Evolutionary conservation across 2,113 vertebrate species (phyloP), one percentile per base, ranked within the genome.

Genomic region (Pelecanoides urinatrix): DNA sequence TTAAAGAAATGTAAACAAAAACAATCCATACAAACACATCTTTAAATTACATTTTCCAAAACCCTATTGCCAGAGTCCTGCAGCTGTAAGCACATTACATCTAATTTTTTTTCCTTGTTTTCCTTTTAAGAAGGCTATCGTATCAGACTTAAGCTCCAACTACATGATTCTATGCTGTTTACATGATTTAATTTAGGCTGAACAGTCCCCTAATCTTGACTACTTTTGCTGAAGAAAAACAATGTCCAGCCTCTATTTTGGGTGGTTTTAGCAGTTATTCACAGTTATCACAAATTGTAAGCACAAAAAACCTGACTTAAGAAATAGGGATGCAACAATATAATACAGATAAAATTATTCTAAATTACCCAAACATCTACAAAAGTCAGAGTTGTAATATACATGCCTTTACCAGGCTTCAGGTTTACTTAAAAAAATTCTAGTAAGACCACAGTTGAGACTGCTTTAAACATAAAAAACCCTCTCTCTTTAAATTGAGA

Each of bases 251-350:
- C 97, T 98, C 97, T 97, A 84, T 98, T 96, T 98, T 98, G 98
- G 98, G 98, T 98, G 88, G 96, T 98, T 99, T 97, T 98, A 99
- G 98, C 98, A 98, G 96, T 98, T 98, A 99, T 99, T 99, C 99
- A 99, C 99, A 99, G 99, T 99, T 99, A 98, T 98, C 98, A 98
- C 98, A 98, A 98, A 97, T 98, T 77, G 90, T 98, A 98, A 98
- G 98, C 98, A 99, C 98, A 98, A 98, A 99, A 98, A 98, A 98
- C 98, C 98, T 98, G 98, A 98, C 98, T 98, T 98, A 97, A 98
- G 96, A 96, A 98, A 98, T 97, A 98, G 98, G 98, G 98, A 98
- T 98, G 99, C 98, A 97, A 98, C 98, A 98, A 98, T 98, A 98
- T 97, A 98, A 98, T 97, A 95, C 96, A 96, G 97, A 96, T 96